Conservation (phyloP, 2,797 vertebrate genomes). For the Todus mexicanus region DNA sequence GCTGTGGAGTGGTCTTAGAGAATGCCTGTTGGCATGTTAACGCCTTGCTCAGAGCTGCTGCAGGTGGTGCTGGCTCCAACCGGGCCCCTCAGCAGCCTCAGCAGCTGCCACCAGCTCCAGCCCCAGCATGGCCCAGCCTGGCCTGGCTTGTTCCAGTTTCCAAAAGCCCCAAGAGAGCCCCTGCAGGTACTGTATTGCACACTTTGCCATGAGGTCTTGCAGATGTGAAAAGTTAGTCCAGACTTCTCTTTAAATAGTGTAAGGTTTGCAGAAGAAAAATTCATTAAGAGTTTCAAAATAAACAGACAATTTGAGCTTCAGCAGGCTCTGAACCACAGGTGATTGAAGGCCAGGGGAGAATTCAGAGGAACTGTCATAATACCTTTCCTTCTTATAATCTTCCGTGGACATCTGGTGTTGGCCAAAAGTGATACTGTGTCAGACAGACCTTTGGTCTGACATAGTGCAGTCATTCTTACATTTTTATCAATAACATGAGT, state of each 20-base stretch:
- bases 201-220: neutral
- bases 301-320: neutral
- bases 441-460: neutral
- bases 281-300: neutral
- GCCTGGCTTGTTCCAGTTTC: too few relatives aligned
- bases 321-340: neutral
- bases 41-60: too few relatives aligned
- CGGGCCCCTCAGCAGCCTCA: too few relatives aligned
- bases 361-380: neutral
- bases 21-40: too few relatives aligned
- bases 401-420: constrained; percentile 17
- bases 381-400: neutral
- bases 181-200: neutral
- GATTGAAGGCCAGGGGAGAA: neutral
- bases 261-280: neutral
- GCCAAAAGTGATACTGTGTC: neutral
- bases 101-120: too few relatives aligned
- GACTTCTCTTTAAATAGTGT: neutral
- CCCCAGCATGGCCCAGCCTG: too few relatives aligned
- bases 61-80: too few relatives aligned
- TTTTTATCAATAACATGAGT: constrained; percentile 45
- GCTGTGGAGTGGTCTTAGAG: too few relatives aligned
- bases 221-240: neutral
- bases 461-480: neutral
- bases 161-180: too few relatives aligned